Base-by-base conservation (phyloP, 2,888 invertebrate species). In the Schizotus pectinicornis region DNA sequence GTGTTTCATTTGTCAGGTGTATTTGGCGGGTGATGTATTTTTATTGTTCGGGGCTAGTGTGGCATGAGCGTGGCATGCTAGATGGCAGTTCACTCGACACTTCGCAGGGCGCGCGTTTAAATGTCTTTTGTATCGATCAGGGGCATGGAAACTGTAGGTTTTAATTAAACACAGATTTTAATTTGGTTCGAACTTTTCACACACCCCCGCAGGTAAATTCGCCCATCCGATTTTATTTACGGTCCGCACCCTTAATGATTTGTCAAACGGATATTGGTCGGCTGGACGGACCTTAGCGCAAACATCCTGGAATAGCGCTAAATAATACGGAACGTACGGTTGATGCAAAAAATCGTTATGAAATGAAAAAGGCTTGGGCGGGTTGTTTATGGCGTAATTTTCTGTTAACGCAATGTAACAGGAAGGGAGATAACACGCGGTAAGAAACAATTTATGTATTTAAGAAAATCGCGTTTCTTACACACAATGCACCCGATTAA, bases 1-100 rank as follows among this genome's bases (percentile, higher is more conserved):
- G 73, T 78, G 78, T 79, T 79, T 79, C 78, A 78, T 79, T 79
- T 80, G 80, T 80, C 80, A 80, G 76, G 77, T 79, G 78, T 77
- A 73, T 77, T 78, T 76, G 75, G 76, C 73, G 72, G 73, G 72
- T 78, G 78, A 78, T 78, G 77, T 77, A 78, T 78, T 78, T 78
- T 78, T 78, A 79, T 78, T 78, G 78, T 77, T 72, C 65, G 62
- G 67, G 66, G 73, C 72, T 74, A 73, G 73, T 74, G 72, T 69
- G 69, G 67, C 69, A 67, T 69, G 67, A 70, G 65, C 67, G 61
- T 75, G 69, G 76, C 77, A 77, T 75, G 77, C 76, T 76, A 76
- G 76, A 72, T 77, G 75, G 77, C 75, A 73, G 75, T 77, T 75
- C 72, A 64, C 66, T 66, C 67, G 67, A 73, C 70, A 72, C 71